These are phyloP conservation scores for Dufourea novaeangliae DNA, from an alignment of 1,140 invertebrate species.

Conservation along the genomic window DNA sequence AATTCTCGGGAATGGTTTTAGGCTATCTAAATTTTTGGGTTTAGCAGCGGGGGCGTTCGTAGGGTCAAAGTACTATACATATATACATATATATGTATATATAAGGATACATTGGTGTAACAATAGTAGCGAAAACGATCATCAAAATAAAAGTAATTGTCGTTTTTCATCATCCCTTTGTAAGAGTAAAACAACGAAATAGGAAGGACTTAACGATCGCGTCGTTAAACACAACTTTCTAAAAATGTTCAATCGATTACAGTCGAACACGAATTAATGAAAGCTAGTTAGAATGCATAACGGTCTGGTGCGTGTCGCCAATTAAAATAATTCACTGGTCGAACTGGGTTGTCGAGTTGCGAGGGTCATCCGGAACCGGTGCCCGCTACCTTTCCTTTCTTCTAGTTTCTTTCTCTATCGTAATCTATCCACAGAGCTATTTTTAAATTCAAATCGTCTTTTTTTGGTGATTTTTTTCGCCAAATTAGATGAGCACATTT, in stretches of 20 bases:
- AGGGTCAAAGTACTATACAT: too few relatives aligned
- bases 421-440: not conserved
- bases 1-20: too few relatives aligned
- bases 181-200: not conserved
- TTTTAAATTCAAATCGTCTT: not conserved
- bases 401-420: not conserved
- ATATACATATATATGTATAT: too few relatives aligned
- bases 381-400: not conserved
- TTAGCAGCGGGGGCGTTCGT: too few relatives aligned
- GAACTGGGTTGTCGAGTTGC: not conserved
- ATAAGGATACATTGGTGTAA: too few relatives aligned
- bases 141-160: too few relatives aligned
- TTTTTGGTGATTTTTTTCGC: too few relatives aligned
- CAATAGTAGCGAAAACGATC: too few relatives aligned
- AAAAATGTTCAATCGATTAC: slow-evolving; percentile 2
- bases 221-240: slow-evolving; percentile 8
- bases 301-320: not conserved
- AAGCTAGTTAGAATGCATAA: not conserved
- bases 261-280: not conserved
- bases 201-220: not conserved
- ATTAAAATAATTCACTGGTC: slow-evolving; percentile 11
- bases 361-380: not conserved
- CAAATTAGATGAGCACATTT: too few relatives aligned
- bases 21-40: too few relatives aligned
- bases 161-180: too few relatives aligned